Evolutionary conservation across 2,888 invertebrate species (phyloP).

Genomic region (Napeogenes sylphis): DNA sequence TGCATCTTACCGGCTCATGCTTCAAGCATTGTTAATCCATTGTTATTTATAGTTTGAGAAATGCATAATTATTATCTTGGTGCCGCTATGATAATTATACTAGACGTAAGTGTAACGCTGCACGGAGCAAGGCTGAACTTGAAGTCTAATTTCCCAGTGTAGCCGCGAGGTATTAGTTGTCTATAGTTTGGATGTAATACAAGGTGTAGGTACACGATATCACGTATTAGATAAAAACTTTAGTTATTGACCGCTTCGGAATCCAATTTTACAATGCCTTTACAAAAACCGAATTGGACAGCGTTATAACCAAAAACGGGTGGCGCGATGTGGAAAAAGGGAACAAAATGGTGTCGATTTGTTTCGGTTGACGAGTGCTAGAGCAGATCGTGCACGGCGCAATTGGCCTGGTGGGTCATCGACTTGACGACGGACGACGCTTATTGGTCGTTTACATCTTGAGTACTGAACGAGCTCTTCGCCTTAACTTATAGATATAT

Average conservation of each 20-base stretch:
- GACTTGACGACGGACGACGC: conserved; percentile 45
- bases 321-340: conserved; percentile 47
- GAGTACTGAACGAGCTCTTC: conserved; percentile 9
- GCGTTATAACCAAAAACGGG: conserved; percentile 39
- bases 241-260: conserved; percentile 26
- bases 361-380: conserved; percentile 60
- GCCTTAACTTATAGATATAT: not conserved
- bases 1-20: conserved; percentile 50
- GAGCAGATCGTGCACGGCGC: conserved; percentile 49
- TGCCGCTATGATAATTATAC: conserved; percentile 46
- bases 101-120: conserved; percentile 33
- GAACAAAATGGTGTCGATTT: conserved; percentile 54
- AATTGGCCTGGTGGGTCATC: conserved; percentile 61
- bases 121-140: conserved; percentile 40
- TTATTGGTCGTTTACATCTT: conserved; percentile 22
- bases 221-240: conserved; percentile 13
- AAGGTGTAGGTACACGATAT: conserved; percentile 6
- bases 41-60: conserved; percentile 56
- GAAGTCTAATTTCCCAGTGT: conserved; percentile 37
- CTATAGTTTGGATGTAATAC: too few relatives aligned
- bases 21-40: conserved; percentile 58
- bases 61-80: conserved; percentile 40
- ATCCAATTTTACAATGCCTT: conserved; percentile 35
- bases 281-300: conserved; percentile 35
- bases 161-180: too few relatives aligned